These are phyloP conservation scores for Halisarca cf. caerulea DNA, from an alignment of 37 sponge, comb jelly and placozoan genomes.

Conservation along the genomic window DNA sequence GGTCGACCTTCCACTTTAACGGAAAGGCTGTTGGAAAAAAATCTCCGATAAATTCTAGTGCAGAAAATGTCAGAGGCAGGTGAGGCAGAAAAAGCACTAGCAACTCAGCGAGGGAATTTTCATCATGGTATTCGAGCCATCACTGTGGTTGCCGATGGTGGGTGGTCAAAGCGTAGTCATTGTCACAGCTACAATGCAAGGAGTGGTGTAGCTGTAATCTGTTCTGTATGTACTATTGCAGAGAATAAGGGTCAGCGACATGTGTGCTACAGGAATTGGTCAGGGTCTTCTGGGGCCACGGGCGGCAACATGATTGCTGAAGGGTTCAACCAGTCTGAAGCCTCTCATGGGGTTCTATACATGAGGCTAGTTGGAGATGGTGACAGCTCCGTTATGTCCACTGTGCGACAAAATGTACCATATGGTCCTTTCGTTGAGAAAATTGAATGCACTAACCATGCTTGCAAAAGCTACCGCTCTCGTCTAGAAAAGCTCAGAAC, in stretches of 20 bases:
- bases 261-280: background rate
- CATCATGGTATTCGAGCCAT: conserved; percentile 51
- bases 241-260: background rate
- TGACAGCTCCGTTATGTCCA: no score
- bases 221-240: conserved; percentile 30
- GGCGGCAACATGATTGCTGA: conserved; percentile 9
- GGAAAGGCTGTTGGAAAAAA: conserved; percentile 30
- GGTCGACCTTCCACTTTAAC: background rate
- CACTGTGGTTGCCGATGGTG: conserved; percentile 54
- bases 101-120: conserved; percentile 23
- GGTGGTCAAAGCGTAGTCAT: conserved; percentile 63
- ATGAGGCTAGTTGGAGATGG: no score
- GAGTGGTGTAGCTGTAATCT: conserved; percentile 65
- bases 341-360: no score
- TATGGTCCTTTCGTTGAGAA: no score
- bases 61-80: conserved; percentile 17
- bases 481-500: no score
- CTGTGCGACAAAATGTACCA: no score
- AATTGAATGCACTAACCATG: no score
- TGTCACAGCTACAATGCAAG: conserved; percentile 68
- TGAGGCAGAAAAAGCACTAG: conserved; percentile 28
- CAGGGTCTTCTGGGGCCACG: background rate
- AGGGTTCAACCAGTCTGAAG: background rate
- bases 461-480: no score
- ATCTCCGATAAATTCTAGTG: conserved; percentile 3